Evolutionary conservation across 2,113 vertebrate species (phyloP).

Genomic region (Cyanoliseus patagonus): DNA sequence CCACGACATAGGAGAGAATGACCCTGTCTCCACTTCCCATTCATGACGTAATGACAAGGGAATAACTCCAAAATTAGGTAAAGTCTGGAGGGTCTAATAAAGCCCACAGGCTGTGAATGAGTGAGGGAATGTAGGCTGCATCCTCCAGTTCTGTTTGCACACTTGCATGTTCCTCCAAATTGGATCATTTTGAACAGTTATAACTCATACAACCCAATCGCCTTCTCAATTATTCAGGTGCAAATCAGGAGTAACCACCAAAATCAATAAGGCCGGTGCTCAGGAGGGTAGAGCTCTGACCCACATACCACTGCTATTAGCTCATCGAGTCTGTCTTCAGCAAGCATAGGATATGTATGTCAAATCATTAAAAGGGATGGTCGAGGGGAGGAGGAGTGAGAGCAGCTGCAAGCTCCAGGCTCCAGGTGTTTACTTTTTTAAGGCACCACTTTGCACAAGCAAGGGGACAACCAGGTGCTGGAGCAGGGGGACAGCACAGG

Average conservation of each 20-base stretch:
- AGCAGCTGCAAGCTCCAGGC: neutral
- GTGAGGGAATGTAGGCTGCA: neutral
- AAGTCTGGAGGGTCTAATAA: constrained; percentile 67
- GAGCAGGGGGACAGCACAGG: neutral
- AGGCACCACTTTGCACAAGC: accelerated
- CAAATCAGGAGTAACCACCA: neutral
- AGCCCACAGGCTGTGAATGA: constrained; percentile 26
- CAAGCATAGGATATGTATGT: neutral
- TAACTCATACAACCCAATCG: neutral
- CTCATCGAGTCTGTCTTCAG: neutral
- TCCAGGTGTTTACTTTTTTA: neutral
- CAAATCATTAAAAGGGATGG: neutral
- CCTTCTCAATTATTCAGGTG: neutral
- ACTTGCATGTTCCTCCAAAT: neutral
- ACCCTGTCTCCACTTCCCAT: constrained; percentile 39
- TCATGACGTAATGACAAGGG: constrained; percentile 62
- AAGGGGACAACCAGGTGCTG: neutral
- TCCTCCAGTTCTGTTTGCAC: neutral
- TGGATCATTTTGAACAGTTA: neutral
- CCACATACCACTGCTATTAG: constrained; percentile 19
- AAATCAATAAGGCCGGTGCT: neutral
- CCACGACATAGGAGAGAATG: constrained; percentile 7
- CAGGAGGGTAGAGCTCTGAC: neutral
- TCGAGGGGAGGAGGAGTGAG: neutral
- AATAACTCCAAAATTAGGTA: constrained; percentile 71